Evolutionary conservation across 2,113 vertebrate species (phyloP), one percentile per base, ranked within the genome.

Genomic region (Heterocephalus glaber): DNA sequence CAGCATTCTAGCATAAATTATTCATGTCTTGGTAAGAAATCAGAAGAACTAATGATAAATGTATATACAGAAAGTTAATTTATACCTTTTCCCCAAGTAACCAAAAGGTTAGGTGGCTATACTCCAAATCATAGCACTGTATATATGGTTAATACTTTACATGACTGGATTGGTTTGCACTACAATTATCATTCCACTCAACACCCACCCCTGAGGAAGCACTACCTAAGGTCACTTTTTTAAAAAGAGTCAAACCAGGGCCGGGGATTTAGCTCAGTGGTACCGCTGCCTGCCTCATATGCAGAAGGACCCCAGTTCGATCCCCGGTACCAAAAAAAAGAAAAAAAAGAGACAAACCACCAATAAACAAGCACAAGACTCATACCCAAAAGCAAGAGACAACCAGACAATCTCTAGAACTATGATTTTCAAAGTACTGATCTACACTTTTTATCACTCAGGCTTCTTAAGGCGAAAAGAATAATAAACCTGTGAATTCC

Each of bases 1-100:
- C 30, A 90, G 77, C 28, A 85, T 9, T 41, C 24, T 30, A 74
- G 60, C 86, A 86, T 16, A 86, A 89, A 61, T 54, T 38, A 95
- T 41, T 68, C 19, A 3, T 63, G 8, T 70, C 61, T 91, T 81
- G 38, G 38, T 94, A 90, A 95, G 68, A 72, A 95, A 95, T 41
- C 41, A 85, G 49, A 91, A 74, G n/a, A 92, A 5, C 60, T 83
- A 94, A 86, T 4, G 30, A 14, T 52, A 86, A 90, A 90, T 14
- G 16, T 22, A 63, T 9, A 60, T 5, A 83, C 5, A 89, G 10
- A 90, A 56, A 12, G 17, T 1, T 2, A 84, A 92, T 83, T 92
- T 56, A 61, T 81, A 30, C 3, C 24, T 77, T 49, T 76, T 76
- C 85, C 89, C 74, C 84, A 88, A 58, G 58, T 81, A 76, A 92